Evolutionary conservation across 2,888 invertebrate genomes (phyloP).

Genomic region (Crepidodera aurea): DNA sequence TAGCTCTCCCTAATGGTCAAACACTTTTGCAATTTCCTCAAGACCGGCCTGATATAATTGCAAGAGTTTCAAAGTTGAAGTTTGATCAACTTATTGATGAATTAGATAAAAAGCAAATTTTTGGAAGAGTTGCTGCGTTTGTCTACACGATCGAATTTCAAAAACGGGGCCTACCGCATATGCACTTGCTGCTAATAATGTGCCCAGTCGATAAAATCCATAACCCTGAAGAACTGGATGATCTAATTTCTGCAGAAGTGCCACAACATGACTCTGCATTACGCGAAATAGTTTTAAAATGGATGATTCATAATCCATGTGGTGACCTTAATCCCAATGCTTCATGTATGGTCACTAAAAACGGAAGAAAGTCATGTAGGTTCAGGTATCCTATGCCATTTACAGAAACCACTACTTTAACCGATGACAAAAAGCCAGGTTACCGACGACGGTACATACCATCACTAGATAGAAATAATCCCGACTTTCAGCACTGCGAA

Average conservation of each 20-base stretch:
- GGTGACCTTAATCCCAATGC: not conserved
- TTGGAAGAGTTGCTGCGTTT: slow-evolving; percentile 6
- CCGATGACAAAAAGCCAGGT: no score
- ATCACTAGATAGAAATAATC: no score
- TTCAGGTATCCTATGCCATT: not conserved
- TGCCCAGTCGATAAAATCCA: not conserved
- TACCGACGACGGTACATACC: no score
- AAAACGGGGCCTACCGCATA: slow-evolving; percentile 27
- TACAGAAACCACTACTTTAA: no score
- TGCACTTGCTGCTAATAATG: slow-evolving; percentile 9
- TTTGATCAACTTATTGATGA: slow-evolving; percentile 15
- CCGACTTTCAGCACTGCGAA: not conserved
- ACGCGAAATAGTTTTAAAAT: not conserved
- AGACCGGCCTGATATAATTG: no score
- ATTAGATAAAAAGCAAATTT: slow-evolving; percentile 14
- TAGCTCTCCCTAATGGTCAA: no score
- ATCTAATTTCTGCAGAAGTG: not conserved
- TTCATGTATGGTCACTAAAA: not conserved
- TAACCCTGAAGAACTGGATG: not conserved
- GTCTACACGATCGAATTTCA: slow-evolving; percentile 27
- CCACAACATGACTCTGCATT: not conserved
- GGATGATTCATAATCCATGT: not conserved
- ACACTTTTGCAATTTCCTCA: no score
- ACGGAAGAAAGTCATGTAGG: not conserved
- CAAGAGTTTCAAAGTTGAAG: slow-evolving; percentile 27